phyloP scores from a whole-genome alignment of 2,888 invertebrate species.

The Anarsia innoxiella region DNA sequence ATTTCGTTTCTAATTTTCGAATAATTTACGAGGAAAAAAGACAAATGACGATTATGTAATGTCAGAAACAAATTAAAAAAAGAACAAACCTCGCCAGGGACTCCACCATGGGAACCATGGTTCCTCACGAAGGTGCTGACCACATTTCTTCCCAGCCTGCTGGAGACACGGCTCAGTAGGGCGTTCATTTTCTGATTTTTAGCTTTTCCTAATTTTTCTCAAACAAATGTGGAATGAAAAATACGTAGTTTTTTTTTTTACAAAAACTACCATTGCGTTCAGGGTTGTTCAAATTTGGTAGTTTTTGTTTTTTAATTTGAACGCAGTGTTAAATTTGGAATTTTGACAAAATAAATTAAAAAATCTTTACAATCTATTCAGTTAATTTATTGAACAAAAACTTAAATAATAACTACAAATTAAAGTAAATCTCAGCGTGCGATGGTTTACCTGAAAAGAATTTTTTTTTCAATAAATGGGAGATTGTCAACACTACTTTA shows the following conservation, averaged over 20 bases:
- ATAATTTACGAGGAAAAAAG: conserved; percentile 18
- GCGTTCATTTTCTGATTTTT: conserved; percentile 47
- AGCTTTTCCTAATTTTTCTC: conserved; percentile 7
- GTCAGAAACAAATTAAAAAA: conserved; percentile 27
- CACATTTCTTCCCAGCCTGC: conserved; percentile 58
- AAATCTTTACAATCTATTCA: no score
- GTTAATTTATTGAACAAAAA: conserved; percentile 13
- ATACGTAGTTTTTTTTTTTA: conserved; percentile 23
- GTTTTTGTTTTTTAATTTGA: conserved; percentile 21
- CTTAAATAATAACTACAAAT: conserved; percentile 14
- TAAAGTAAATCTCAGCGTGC: conserved; percentile 1
- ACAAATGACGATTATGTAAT: conserved; percentile 59
- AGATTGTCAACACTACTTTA: neutral
- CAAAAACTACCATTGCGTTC: conserved; percentile 46
- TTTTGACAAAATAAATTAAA: no score
- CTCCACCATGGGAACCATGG: conserved; percentile 52
- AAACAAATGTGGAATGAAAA: conserved; percentile 19
- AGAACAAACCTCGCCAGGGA: conserved; percentile 66
- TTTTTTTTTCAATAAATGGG: neutral
- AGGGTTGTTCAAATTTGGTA: conserved; percentile 14
- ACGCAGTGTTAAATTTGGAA: conserved; percentile 30
- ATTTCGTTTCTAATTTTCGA: no score
- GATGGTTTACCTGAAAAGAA: conserved; percentile 19
- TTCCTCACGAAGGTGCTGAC: conserved; percentile 58
- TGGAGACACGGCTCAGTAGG: conserved; percentile 54